phyloP scores from a whole-genome alignment of 2,888 invertebrate genomes.

The Lepidochrysops patricia region DNA sequence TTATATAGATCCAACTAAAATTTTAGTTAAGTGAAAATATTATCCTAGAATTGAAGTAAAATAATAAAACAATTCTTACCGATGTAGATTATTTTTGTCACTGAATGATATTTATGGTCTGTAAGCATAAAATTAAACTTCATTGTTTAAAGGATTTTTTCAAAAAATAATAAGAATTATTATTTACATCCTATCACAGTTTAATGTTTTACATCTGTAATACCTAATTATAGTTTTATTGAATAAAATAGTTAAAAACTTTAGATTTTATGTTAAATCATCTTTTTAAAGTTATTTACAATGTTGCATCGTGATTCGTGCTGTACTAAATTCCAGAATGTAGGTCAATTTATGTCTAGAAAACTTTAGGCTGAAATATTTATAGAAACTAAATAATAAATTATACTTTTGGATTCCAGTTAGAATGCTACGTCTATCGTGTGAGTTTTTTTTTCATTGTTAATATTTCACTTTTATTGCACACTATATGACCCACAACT shows the following conservation, averaged over 20 bases:
- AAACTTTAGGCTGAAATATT: not conserved
- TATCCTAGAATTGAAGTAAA: no score
- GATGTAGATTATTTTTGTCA: conserved; percentile 46
- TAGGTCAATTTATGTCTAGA: not conserved
- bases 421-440: not conserved
- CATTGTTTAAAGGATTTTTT: no score
- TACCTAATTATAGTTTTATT: not conserved
- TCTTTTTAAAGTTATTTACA: not conserved
- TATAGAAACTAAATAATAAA: not conserved
- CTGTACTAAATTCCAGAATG: not conserved
- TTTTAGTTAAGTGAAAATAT: no score
- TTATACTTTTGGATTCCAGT: not conserved
- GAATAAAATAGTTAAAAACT: no score
- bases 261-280: not conserved
- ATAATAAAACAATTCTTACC: conserved; percentile 35
- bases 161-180: no score
- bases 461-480: not conserved
- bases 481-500: no score
- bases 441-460: not conserved
- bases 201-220: no score
- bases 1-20: no score
- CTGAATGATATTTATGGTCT: conserved; percentile 41
- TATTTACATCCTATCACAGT: no score
- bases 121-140: conserved; percentile 27
- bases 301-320: not conserved